Evolutionary conservation across 2,888 invertebrate genomes (phyloP).

Genomic region (Spicauda simplicius): DNA sequence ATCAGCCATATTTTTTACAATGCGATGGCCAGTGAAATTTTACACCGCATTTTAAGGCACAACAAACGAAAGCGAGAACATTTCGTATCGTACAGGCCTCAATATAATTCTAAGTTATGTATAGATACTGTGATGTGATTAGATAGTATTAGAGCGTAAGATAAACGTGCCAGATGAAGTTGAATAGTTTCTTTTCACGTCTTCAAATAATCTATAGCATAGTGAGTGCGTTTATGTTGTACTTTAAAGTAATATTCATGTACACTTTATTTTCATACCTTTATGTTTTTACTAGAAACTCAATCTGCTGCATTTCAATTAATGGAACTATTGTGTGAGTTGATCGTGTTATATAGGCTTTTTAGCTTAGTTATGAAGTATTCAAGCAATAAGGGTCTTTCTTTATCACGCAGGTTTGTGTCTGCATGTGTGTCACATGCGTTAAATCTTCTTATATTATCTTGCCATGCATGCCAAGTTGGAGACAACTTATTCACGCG

Average conservation of each 20-base stretch:
- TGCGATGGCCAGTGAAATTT: constrained; percentile 32
- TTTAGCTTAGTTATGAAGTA: too few species aligned
- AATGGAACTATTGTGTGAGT: too few species aligned
- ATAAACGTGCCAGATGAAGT: constrained; percentile 75
- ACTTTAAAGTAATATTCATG: background rate
- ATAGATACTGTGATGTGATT: constrained; percentile 63
- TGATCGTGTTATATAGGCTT: too few species aligned
- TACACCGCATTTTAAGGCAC: constrained; percentile 25
- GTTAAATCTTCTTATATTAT: too few species aligned
- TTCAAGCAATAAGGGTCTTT: too few species aligned
- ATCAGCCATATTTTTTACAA: constrained; percentile 36
- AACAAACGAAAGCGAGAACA: constrained; percentile 4
- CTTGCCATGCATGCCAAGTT: too few species aligned
- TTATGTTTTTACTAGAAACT: too few species aligned
- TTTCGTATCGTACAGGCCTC: constrained; percentile 12
- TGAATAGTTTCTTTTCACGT: constrained; percentile 32
- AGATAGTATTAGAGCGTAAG: constrained; percentile 61
- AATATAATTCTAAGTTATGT: constrained; percentile 41
- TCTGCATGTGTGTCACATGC: too few species aligned
- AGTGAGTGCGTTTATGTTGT: constrained; percentile 26
- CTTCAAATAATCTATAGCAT: constrained; percentile 31
- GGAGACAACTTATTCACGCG: too few species aligned
- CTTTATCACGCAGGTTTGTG: too few species aligned
- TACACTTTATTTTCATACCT: too few species aligned
- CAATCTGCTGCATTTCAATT: too few species aligned